Conservation (phyloP, 2,888 invertebrate species). For the Ernsta delagoae region DNA sequence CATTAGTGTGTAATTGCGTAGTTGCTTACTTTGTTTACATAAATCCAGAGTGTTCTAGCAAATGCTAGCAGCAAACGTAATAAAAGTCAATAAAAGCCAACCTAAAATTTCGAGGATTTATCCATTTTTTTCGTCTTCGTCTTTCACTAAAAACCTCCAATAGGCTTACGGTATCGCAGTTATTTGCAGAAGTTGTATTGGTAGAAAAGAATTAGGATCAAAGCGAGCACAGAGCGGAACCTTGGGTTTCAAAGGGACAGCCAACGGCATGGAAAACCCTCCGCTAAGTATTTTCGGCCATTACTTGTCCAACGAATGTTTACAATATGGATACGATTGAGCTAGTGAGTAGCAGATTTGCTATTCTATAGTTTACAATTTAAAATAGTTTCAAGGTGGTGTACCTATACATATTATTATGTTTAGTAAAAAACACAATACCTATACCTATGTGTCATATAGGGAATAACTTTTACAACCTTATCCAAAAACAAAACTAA, state of each 20-base stretch:
- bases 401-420: too few relatives aligned
- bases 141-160: conserved; percentile 2
- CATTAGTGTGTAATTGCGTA: too few relatives aligned
- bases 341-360: too few relatives aligned
- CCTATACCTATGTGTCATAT: too few relatives aligned
- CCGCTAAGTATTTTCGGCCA: conserved; percentile 8
- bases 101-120: not conserved
- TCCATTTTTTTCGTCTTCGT: not conserved
- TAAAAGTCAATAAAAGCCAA: not conserved
- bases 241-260: conserved; percentile 23
- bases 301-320: conserved; percentile 12
- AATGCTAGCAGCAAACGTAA: not conserved
- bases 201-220: conserved; percentile 35
- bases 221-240: conserved; percentile 26
- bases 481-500: too few relatives aligned
- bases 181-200: conserved; percentile 29
- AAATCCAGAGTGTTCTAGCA: too few relatives aligned
- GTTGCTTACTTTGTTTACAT: too few relatives aligned
- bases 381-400: too few relatives aligned
- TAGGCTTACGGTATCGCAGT: conserved; percentile 19
- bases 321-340: not conserved
- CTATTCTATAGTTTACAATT: too few relatives aligned
- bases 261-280: conserved; percentile 15
- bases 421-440: too few relatives aligned
- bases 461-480: too few relatives aligned